A percentile compares a stretch with the other conserved stretches of the same genome.
Conservation (phyloP, 2,113 vertebrate species). For the Rhinoderma darwinii region DNA sequence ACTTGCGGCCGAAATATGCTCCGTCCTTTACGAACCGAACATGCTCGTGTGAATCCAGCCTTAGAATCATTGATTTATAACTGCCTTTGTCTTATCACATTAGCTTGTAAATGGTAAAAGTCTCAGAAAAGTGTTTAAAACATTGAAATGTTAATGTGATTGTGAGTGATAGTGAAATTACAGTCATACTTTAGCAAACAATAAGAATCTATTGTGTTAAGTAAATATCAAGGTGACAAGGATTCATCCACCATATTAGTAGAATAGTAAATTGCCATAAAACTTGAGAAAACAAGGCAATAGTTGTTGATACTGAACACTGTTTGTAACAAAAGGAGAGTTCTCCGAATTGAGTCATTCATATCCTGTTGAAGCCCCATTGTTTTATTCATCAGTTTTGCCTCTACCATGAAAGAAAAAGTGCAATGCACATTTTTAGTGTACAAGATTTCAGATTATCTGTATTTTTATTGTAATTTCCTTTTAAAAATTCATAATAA, state of each 20-base stretch:
- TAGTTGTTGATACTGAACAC: constrained; percentile 30
- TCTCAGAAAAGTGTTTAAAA: not conserved
- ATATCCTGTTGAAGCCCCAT: not conserved
- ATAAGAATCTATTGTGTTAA: not conserved
- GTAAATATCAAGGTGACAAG: not conserved
- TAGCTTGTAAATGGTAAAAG: not conserved
- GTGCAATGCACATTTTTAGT: too few species aligned
- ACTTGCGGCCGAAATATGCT: too few species aligned
- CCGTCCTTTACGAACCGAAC: too few species aligned
- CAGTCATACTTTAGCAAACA: not conserved
- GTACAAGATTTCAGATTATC: too few species aligned
- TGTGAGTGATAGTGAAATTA: not conserved
- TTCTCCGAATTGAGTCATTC: constrained; percentile 1
- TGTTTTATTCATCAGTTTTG: not conserved
- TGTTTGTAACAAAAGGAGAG: constrained; percentile 35
- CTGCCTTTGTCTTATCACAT: not conserved
- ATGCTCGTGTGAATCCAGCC: too few species aligned
- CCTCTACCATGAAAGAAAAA: not conserved
- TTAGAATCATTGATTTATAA: not conserved
- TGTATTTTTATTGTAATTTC: too few species aligned
- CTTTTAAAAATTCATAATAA: too few species aligned
- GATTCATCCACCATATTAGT: not conserved
- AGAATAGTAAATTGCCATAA: not conserved
- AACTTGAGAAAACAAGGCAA: not conserved
- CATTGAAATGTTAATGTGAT: not conserved